Conservation (phyloP, 2,888 invertebrate species). For the Lepidonotus clava region DNA sequence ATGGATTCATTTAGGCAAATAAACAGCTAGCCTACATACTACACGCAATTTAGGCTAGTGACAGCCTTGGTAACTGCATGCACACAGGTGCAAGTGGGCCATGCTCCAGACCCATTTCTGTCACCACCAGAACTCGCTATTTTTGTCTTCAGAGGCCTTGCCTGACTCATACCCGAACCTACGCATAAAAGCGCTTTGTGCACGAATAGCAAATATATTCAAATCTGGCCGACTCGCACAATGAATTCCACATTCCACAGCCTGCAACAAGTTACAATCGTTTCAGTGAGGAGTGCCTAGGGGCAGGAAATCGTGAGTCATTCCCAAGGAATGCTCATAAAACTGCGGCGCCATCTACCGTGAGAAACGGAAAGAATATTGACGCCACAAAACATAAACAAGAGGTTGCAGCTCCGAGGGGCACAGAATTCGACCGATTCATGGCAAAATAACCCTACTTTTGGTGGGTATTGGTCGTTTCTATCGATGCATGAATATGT, state of each 20-base stretch:
- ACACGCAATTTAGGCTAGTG: too few relatives aligned
- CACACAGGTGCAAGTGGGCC: too few relatives aligned
- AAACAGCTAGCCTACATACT: too few relatives aligned
- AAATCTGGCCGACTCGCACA: neutral
- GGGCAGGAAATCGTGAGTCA: slow-evolving; percentile 43
- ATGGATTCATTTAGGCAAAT: too few relatives aligned
- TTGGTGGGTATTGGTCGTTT: neutral
- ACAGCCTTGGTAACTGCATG: too few relatives aligned
- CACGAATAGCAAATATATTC: neutral
- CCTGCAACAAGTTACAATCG: slow-evolving; percentile 27
- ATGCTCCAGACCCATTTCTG: too few relatives aligned
- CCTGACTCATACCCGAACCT: too few relatives aligned
- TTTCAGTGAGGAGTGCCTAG: neutral
- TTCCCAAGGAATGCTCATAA: slow-evolving; percentile 24
- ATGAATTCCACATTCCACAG: slow-evolving; percentile 4
- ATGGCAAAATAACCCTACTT: slow-evolving; percentile 13
- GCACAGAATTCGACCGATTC: neutral
- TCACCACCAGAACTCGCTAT: too few relatives aligned
- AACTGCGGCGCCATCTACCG: slow-evolving; percentile 46
- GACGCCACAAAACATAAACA: slow-evolving; percentile 52
- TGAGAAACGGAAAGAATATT: slow-evolving; percentile 37
- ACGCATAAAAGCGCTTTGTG: neutral
- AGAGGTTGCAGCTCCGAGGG: neutral
- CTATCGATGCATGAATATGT: slow-evolving; percentile 18
- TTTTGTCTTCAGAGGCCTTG: too few relatives aligned